phyloP scores from a whole-genome alignment of 2,888 invertebrate genomes.

The Plebejus anna region DNA sequence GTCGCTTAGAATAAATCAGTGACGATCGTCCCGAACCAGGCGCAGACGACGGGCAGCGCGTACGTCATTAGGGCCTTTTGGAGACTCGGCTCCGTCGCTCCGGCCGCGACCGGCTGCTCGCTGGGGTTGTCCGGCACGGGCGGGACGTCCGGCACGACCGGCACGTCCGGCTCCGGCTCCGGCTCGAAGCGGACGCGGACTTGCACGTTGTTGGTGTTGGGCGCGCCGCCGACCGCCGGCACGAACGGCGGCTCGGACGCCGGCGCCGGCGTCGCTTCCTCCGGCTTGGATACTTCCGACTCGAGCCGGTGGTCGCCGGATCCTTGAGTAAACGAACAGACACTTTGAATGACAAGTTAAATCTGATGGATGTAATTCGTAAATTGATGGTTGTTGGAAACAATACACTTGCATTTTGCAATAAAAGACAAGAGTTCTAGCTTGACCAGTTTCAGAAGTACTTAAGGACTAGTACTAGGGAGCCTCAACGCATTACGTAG shows the following conservation, averaged over 20 bases:
- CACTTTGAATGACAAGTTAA: neutral
- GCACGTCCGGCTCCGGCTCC: slow-evolving; percentile 2
- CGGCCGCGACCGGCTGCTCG: slow-evolving; percentile 52
- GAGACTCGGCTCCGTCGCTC: slow-evolving; percentile 72
- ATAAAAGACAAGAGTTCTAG: no score
- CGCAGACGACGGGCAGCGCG: slow-evolving; percentile 89
- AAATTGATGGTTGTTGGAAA: no score
- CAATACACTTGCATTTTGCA: no score
- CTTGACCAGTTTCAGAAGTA: no score
- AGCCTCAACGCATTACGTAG: no score
- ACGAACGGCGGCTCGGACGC: slow-evolving; percentile 50
- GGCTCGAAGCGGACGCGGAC: slow-evolving; percentile 39
- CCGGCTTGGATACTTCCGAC: slow-evolving; percentile 48
- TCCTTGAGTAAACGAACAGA: neutral
- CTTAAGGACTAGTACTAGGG: no score
- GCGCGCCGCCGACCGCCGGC: slow-evolving; percentile 52
- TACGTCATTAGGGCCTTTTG: slow-evolving; percentile 85
- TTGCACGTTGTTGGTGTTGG: slow-evolving; percentile 53
- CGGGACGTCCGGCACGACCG: slow-evolving; percentile 31
- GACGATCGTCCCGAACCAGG: slow-evolving; percentile 91
- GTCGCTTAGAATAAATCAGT: slow-evolving; percentile 87
- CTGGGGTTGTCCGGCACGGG: slow-evolving; percentile 35
- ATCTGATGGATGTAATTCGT: no score
- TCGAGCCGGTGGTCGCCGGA: slow-evolving; percentile 43
- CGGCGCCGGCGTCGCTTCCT: slow-evolving; percentile 39